Base-by-base conservation (phyloP, 2,797 vertebrate species). In the Pipistrellus pygmaeus region DNA sequence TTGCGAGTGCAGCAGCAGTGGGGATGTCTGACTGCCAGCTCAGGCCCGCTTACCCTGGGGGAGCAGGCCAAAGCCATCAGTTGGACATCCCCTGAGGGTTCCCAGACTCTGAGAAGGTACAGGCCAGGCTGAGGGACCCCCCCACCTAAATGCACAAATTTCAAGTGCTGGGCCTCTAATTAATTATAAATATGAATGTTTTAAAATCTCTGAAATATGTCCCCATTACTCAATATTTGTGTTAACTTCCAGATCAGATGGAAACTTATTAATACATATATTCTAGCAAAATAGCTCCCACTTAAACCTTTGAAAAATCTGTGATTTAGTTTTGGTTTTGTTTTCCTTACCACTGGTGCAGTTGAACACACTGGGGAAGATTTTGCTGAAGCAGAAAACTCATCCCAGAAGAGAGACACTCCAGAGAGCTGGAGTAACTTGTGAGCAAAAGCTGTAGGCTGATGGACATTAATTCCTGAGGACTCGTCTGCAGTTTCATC, bases 361-460 rank as follows among this genome's bases (percentile, higher is more conserved):
- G 99, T 97, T 68, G 99, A 99, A 83, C 98, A 99, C 97, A 99
- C 99, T 86, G 98, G 99, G 85, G 98, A 99, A 60, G 98, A 98
- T 66, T 99, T 99, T 71, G 99, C 98, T 4, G 98, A 98, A 82
- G 99, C 99, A 53, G 99, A 99, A 98, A 99, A 99, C 97, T 99
- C 99, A 73, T 99, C 99, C 99, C 99, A 99, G 97, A 99, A 99
- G 72, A 99, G 90, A 41, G 98, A 99, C 78, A 99, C 98, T 78
- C 99, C 99, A 76, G 99, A 99, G 97, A 99, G 98, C 95, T 99
- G 99, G 95, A 99, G 97, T 85, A 99, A 98, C 98, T 99, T 99
- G 97, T 99, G 99, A 87, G 99, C 99, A 97, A 99, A 99, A 20
- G 99, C 99, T 85, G 99, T 99, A 69, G 99, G 99, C 95, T 99